A percentile compares a stretch with the other conserved stretches of the same genome.
These are phyloP conservation scores for Agonum fuliginosum DNA, from an alignment of 2,888 invertebrate species.

Conservation along the genomic window DNA sequence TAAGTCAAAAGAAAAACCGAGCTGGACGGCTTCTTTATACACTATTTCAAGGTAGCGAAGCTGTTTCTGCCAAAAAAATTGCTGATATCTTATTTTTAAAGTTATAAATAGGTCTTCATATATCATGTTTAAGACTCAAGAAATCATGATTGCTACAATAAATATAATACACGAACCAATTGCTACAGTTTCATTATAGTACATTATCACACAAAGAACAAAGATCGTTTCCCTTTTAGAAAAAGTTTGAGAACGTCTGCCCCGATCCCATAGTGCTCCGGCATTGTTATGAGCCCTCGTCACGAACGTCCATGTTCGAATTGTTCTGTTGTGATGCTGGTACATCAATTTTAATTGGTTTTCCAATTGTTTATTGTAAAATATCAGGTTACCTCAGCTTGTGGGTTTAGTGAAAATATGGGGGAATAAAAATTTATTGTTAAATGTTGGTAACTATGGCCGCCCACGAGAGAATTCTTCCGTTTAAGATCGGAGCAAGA, in stretches of 20 bases:
- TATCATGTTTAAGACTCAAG: too few species aligned
- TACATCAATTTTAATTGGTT: constrained; percentile 56
- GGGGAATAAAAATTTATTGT: constrained; percentile 50
- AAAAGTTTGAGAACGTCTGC: constrained; percentile 1
- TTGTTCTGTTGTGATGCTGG: constrained; percentile 30
- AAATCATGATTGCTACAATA: too few species aligned
- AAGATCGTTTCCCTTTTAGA: background rate
- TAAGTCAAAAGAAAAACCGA: too few species aligned
- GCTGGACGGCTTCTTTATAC: too few species aligned
- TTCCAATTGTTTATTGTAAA: constrained; percentile 56
- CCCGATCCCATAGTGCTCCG: constrained; percentile 1
- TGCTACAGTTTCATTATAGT: too few species aligned
- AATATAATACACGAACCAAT: too few species aligned
- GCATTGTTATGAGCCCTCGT: constrained; percentile 4
- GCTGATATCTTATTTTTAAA: too few species aligned
- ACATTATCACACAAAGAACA: too few species aligned
- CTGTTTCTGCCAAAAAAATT: too few species aligned
- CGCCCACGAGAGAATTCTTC: constrained; percentile 13
- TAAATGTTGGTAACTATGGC: constrained; percentile 25
- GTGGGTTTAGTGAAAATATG: constrained; percentile 39
- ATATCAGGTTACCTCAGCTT: constrained; percentile 46
- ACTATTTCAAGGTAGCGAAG: too few species aligned
- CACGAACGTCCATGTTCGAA: constrained; percentile 24
- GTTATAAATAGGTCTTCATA: too few species aligned
- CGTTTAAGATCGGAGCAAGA: background rate